phyloP scores from a whole-genome alignment of 2,888 invertebrate species.

The Lydus trimaculatus region DNA sequence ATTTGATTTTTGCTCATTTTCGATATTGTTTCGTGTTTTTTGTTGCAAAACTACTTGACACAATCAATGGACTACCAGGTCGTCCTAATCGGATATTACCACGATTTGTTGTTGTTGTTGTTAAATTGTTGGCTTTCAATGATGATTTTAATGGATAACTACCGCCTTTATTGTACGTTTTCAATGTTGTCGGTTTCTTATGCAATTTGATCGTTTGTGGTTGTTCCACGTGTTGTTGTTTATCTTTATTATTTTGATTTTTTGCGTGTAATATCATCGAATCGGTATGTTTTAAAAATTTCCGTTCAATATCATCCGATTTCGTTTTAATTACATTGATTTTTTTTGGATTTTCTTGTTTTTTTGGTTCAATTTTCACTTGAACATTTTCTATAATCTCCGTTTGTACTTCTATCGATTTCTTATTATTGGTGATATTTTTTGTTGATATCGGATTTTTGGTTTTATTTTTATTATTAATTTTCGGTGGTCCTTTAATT shows the following conservation, averaged over 20 bases:
- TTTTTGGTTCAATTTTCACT: not conserved
- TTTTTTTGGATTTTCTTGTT: conserved; percentile 13
- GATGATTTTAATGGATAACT: conserved; percentile 48
- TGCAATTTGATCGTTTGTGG: conserved; percentile 49
- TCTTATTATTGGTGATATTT: conserved; percentile 27
- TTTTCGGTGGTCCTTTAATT: conserved; percentile 18
- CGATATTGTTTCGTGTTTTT: not conserved
- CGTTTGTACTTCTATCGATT: conserved; percentile 41
- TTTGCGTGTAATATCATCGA: conserved; percentile 49
- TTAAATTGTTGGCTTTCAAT: conserved; percentile 38
- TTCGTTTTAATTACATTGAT: conserved; percentile 18
- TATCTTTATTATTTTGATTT: conserved; percentile 45
- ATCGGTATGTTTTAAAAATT: conserved; percentile 48
- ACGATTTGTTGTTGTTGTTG: conserved; percentile 24
- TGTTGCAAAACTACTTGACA: no score
- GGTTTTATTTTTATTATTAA: conserved; percentile 11
- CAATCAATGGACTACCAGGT: conserved; percentile 45
- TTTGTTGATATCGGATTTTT: conserved; percentile 4
- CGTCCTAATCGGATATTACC: conserved; percentile 43
- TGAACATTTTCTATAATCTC: conserved; percentile 15
- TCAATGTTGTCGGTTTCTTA: conserved; percentile 36
- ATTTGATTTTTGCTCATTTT: not conserved
- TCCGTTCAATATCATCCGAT: conserved; percentile 21
- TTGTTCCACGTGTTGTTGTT: conserved; percentile 46
- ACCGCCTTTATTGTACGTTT: conserved; percentile 44